phyloP scores from a whole-genome alignment of 2,113 vertebrate species.

The Saccopteryx bilineata region DNA sequence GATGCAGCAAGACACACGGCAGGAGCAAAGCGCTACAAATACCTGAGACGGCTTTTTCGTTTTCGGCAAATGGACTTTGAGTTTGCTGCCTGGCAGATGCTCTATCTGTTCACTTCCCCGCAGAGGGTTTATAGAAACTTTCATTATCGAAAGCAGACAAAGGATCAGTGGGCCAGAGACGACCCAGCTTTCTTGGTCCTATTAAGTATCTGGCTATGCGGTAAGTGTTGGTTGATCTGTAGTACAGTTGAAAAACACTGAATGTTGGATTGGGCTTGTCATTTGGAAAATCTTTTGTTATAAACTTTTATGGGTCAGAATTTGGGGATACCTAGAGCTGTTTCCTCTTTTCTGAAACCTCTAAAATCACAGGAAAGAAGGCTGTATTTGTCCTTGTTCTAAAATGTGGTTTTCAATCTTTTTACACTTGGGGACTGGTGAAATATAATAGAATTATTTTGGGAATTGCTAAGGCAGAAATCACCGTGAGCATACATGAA shows the following conservation, averaged over 20 bases:
- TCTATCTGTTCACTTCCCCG: slow-evolving; percentile 97
- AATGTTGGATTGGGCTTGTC: neutral
- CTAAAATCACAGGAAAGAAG: slow-evolving; percentile 6
- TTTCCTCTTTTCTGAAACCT: neutral
- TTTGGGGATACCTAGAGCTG: slow-evolving; percentile 21
- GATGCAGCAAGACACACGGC: slow-evolving; percentile 96
- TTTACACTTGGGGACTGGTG: too few species aligned
- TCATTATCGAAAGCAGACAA: slow-evolving; percentile 99
- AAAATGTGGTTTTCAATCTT: too few species aligned
- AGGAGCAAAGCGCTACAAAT: slow-evolving; percentile 97
- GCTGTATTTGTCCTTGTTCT: neutral
- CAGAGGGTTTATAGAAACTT: slow-evolving; percentile 99
- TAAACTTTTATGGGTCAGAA: neutral
- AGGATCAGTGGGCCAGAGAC: slow-evolving; percentile 99
- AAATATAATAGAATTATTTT: too few species aligned
- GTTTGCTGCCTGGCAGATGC: slow-evolving; percentile 98
- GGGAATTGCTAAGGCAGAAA: too few species aligned
- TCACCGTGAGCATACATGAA: too few species aligned
- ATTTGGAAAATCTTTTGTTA: neutral
- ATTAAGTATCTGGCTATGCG: slow-evolving; percentile 97
- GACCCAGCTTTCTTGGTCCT: slow-evolving; percentile 97
- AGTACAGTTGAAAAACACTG: neutral
- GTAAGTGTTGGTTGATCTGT: slow-evolving; percentile 85
- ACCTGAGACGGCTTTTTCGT: slow-evolving; percentile 94
- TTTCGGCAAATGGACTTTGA: slow-evolving; percentile 99